Percentiles rank a stretch among this genome's conserved stretches.
Conservation (phyloP, 1,140 invertebrate species). For the Drosophila persimilis region DNA sequence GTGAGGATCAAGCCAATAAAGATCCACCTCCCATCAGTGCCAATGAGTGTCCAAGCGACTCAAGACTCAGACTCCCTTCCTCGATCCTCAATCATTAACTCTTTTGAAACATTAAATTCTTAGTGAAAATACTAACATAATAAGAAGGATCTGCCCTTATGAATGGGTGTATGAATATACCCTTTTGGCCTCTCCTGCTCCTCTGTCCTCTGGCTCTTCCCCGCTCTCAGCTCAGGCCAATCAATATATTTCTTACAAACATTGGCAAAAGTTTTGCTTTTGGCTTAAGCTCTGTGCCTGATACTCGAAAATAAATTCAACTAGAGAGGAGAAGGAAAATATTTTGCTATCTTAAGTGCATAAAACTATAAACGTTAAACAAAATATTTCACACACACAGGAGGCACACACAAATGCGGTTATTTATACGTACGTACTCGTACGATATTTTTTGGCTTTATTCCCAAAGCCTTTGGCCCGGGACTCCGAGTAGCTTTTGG, state of each 20-base stretch:
- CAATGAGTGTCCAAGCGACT: no score
- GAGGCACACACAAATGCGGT: constrained; percentile 56
- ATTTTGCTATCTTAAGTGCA: constrained; percentile 79
- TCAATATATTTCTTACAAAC: constrained; percentile 81
- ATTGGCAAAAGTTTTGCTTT: constrained; percentile 76
- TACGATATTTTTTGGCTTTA: constrained; percentile 58
- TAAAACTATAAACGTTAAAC: constrained; percentile 82
- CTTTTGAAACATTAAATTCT: constrained; percentile 32
- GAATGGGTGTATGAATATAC: constrained; percentile 9
- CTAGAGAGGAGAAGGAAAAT: constrained; percentile 58
- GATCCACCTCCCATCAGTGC: no score
- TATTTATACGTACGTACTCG: constrained; percentile 67
- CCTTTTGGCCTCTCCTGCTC: neutral
- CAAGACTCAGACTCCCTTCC: no score
- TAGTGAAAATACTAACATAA: constrained; percentile 32
- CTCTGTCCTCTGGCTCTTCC: constrained; percentile 6
- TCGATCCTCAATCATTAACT: no score
- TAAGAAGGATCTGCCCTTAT: no score
- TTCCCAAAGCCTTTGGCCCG: constrained; percentile 71
- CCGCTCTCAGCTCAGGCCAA: constrained; percentile 51
- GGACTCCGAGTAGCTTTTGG: constrained; percentile 65
- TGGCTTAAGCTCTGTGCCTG: constrained; percentile 61
- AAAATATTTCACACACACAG: constrained; percentile 70
- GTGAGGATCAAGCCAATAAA: no score
- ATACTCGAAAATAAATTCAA: constrained; percentile 55